Conservation (phyloP, 2,888 invertebrate species). For the Dexiosoma caninum region DNA sequence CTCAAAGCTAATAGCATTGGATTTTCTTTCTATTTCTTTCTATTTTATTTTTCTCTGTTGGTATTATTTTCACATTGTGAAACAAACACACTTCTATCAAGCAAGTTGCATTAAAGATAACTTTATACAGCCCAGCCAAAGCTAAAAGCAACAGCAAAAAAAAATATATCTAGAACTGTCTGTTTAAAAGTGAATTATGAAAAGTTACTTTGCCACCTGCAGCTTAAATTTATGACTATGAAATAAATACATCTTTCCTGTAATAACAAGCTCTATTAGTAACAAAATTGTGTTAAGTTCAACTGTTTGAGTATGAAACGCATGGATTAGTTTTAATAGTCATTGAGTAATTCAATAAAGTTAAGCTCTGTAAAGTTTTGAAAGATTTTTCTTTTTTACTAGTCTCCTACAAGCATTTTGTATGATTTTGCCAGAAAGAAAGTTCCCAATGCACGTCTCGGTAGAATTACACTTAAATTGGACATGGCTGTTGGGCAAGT, state of each 20-base stretch:
- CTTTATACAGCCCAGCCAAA: constrained; percentile 28
- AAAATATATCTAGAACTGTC: constrained; percentile 31
- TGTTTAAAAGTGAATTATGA: constrained; percentile 41
- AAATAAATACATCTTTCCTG: constrained; percentile 19
- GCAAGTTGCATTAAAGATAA: constrained; percentile 3
- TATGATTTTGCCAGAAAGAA: too few relatives aligned
- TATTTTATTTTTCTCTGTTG: too few relatives aligned
- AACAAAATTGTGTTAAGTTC: background rate
- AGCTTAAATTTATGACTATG: constrained; percentile 2
- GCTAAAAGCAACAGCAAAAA: background rate
- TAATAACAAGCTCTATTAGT: background rate
- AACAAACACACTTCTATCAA: background rate
- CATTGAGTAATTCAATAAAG: background rate
- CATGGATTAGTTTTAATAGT: background rate
- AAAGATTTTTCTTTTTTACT: background rate
- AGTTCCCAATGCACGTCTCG: too few relatives aligned
- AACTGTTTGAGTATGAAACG: background rate
- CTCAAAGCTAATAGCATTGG: constrained; percentile 51
- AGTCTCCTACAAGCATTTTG: too few relatives aligned
- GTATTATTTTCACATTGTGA: constrained; percentile 25
- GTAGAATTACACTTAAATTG: too few relatives aligned
- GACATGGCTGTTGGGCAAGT: too few relatives aligned
- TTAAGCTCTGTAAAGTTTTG: background rate
- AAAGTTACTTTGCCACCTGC: constrained; percentile 53
- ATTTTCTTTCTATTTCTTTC: too few relatives aligned